Base-by-base conservation (phyloP, 2,113 vertebrate species). In the Oryzias curvinotus region DNA sequence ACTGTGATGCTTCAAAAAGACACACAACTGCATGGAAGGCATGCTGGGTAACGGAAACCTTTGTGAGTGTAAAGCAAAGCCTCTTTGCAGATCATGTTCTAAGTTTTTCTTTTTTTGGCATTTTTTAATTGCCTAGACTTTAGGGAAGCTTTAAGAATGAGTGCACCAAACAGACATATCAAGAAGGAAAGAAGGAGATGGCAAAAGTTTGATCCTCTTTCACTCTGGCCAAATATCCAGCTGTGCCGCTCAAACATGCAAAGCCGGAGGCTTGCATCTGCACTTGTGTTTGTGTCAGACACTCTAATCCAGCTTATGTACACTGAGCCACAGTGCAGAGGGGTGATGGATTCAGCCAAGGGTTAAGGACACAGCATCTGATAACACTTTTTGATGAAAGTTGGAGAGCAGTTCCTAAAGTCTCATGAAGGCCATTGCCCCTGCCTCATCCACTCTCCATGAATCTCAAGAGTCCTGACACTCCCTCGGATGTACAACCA, bases 301-400 rank as follows among this genome's bases (percentile, higher is more conserved):
- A 19, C 19, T 42, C 46, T 82, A 83, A 86, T 82, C 82, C 80
- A 75, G 26, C 25, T 84, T 82, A 75, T 81, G 63, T 66, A 80
- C 66, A 76, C 43, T 55, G 71, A 79, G 65, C 74, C 73, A 59
- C 47, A 62, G 67, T 62, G 72, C 62, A 48, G 17, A 62, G 51
- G 65, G 57, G 54, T 63, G 65, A 23, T 58, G 65, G 65, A 65
- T 63, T 61, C 67, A 80, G 61, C 54, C 64, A 76, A 63, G 78
- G 48, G 66, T 63, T 67, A 59, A 49, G 54, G 70, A 51, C 52
- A 69, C 44, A 65, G 48, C 63, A 60, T 68, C 70, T 71, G 52
- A 48, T 71, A 68, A 80, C 77, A 68, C 64, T 68, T 81, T 69
- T 53, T 43, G 68, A 65, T 58, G 52, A 54, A 81, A 73, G 57